Conservation (phyloP, 2,888 invertebrate species). For the Dusona sp. region DNA sequence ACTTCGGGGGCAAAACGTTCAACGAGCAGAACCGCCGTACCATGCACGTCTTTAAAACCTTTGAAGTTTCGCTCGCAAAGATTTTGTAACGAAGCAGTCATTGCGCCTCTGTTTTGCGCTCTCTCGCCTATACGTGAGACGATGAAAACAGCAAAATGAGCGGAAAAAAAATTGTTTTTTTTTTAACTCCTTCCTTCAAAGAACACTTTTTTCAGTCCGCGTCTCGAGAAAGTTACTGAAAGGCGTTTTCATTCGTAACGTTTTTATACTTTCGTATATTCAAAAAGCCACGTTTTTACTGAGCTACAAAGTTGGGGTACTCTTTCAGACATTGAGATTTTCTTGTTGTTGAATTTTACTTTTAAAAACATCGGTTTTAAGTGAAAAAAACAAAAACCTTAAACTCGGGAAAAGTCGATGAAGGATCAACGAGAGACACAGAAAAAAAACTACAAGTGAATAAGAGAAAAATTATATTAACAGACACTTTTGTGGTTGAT, state of each 20-base stretch:
- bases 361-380: not conserved
- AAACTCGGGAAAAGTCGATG: not conserved
- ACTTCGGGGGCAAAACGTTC: slow-evolving; percentile 15
- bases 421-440: not conserved
- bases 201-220: slow-evolving; percentile 15
- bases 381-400: not conserved
- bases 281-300: not conserved
- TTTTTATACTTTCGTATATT: not conserved
- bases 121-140: slow-evolving; percentile 6
- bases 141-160: not conserved
- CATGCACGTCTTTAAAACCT: slow-evolving; percentile 40
- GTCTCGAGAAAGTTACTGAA: not conserved
- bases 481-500: slow-evolving; percentile 32
- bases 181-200: slow-evolving; percentile 42
- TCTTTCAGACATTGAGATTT: not conserved
- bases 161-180: slow-evolving; percentile 25
- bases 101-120: slow-evolving; percentile 40
- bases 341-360: not conserved
- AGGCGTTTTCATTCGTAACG: not conserved
- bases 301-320: not conserved
- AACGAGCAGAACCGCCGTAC: slow-evolving; percentile 25
- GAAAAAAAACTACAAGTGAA: too few species aligned
- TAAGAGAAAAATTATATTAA: not conserved
- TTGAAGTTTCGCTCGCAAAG: slow-evolving; percentile 56
- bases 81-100: slow-evolving; percentile 64